Evolutionary conservation across 2,113 vertebrate genomes (phyloP), one percentile per base, ranked within the genome.

Genomic region (Toxotes chatareus): DNA sequence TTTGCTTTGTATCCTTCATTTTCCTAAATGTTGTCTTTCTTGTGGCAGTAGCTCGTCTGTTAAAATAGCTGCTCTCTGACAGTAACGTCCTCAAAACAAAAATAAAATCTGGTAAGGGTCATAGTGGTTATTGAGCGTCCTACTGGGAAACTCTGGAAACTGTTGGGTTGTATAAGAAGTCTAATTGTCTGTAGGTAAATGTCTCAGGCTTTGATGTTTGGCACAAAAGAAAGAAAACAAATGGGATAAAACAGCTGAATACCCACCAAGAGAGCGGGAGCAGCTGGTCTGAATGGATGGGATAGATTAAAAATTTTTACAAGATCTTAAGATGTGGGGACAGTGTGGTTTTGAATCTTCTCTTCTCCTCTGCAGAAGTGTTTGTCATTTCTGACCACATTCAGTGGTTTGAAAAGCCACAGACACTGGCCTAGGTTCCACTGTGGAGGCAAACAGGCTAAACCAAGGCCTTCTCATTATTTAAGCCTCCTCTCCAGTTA

Each of bases 361-460:
- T 87, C 70, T 63, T 49, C 70, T 74, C 59, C 49, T 64, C 55
- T 67, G 61, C 76, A 70, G 57, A 31, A 40, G 76, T 65, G 70
- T 90, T 79, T 89, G 88, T 71, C 79, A 77, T 85, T 87, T 79
- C 34, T 79, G 63, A 73, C 88, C 85, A 88, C 83, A 85, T 53
- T 83, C 27, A 86, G 59, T 27, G 69, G 23, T 65, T 68, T 47
- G 13, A 62, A 73, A 86, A 80, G 59, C 85, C 84, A 86, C 83
- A 87, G 51, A 76, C 56, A 14, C 32, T 67, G 70, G 76, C 56
- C 61, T 7, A 19, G 63, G 61, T 80, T 82, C 34, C 71, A 73
- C 21, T 57, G 27, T 70, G 65, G 40, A 83, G 40, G 56, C 32
- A 67, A 27, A 75, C 4, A 49, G 34, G 38, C 49, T 9, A 53